These are phyloP conservation scores for Diachrysia chrysitis DNA, from an alignment of 2,888 invertebrate species.

Conservation along the genomic window DNA sequence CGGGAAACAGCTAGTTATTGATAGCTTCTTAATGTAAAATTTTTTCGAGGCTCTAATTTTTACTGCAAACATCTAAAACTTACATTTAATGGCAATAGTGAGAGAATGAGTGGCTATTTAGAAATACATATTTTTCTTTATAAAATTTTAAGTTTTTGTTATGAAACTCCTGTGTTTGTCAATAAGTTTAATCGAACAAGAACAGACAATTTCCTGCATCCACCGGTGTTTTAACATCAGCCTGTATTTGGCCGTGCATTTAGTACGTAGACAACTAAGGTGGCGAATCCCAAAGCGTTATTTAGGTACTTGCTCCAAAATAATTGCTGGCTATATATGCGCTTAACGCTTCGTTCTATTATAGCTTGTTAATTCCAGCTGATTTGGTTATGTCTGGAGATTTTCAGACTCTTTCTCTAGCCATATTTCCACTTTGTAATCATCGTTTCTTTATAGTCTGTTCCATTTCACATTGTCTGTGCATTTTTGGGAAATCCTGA, in stretches of 20 bases:
- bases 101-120: no score
- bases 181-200: background rate
- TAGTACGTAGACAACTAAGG: constrained; percentile 46
- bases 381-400: background rate
- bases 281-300: constrained; percentile 47
- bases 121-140: no score
- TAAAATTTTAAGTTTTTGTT: no score
- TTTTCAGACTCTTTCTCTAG: background rate
- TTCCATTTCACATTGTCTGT: no score
- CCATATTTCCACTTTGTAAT: background rate
- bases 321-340: constrained; percentile 27
- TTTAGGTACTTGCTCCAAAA: constrained; percentile 44
- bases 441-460: background rate
- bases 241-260: constrained; percentile 34
- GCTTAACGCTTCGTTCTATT: constrained; percentile 11
- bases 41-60: no score
- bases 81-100: no score
- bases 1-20: no score
- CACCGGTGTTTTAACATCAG: background rate
- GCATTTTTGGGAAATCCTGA: no score
- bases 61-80: no score
- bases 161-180: no score
- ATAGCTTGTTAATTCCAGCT: background rate
- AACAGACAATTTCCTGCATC: background rate
- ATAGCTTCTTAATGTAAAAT: no score